Base-by-base conservation (phyloP, 2,113 vertebrate species). In the Myocastor coypus region DNA sequence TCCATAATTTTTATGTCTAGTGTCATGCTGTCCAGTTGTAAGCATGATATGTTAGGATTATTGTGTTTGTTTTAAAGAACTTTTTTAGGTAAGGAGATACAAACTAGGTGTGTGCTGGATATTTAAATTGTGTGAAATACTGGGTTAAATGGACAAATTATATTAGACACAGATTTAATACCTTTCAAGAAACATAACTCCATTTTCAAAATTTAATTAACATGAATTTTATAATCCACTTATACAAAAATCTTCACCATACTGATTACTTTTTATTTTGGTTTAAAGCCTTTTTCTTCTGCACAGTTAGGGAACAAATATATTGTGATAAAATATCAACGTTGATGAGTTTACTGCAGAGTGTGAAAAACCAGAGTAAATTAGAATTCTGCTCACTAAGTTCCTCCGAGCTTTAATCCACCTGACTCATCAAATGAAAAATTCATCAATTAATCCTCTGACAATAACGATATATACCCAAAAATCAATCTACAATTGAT, bases 381-480 rank as follows among this genome's bases (percentile, higher is more conserved):
- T 99, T 99, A 98, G 98, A 98, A 99, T 99, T 99, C 98, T 97
- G 81, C 98, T 99, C 98, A 97, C 98, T 98, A 89, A 97, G 97
- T 98, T 97, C 98, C 97, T 98, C 94, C 96, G 97, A 98, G 97
- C 97, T 97, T 50, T 66, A 93, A 98, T 99, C 93, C 96, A 97
- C 97, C 98, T 98, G 98, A 98, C 98, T 99, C 98, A 99, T 99
- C 99, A 99, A 98, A 99, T 99, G 98, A 99, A 99, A 99, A 99
- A 99, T 99, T 99, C 98, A 99, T 99, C 98, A 99, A 98, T 99
- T 99, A 99, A 98, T 99, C 98, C 99, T 99, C 98, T 99, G 98
- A 99, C 99, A 99, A 99, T 99, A 99, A 99, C 97, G 91, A 99
- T 98, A 98, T 98, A 98, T 98, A 98, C 98, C 98, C 98, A 98